Base-by-base conservation (phyloP, 2,888 invertebrate genomes). In the Microdon myrmicae region DNA sequence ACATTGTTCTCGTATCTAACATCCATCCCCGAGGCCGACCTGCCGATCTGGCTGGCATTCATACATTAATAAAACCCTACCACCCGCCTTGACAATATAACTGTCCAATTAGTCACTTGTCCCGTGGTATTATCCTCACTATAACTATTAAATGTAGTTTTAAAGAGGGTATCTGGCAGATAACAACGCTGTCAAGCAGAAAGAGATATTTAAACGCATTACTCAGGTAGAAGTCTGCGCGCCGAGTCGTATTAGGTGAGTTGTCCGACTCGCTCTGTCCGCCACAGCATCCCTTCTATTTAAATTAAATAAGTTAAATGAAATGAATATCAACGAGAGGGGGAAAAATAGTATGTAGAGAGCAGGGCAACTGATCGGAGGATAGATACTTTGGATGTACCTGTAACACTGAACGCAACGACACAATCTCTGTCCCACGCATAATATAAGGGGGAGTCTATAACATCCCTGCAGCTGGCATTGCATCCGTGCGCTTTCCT, bases 41-140 rank as follows among this genome's bases (percentile, higher is more conserved):
- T n/a, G n/a, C n/a, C n/a, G n/a, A n/a, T n/a, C n/a, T n/a, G n/a
- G n/a, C n/a, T n/a, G n/a, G n/a, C n/a, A n/a, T n/a, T n/a, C n/a
- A 54, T 20, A 43, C 43, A 60, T 60, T 37, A 54, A 44, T 49
- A 55, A 55, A 44, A 55, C 55, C 44, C 55, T 49, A 61, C 60
- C 60, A 55, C 60, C 60, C 60, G 55, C 55, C 60, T 61, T 61
- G 60, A 61, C 55, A 61, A 39, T 61, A 55, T 61, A 55, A 61
- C 55, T 61, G 60, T 61, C 60, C 60, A 61, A 61, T 61, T 61
- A 61, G 60, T 61, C 60, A 61, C 60, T 61, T 61, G 55, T 61
- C 60, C 49, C 55, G 44, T 55, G 55, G 60, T 38, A 61, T 61
- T 61, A 61, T 61, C 60, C 55, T 43, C 48, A 44, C 44, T 55